Evolutionary conservation across 2,888 invertebrate species (phyloP).

Genomic region (Yponomeuta plumbellus): DNA sequence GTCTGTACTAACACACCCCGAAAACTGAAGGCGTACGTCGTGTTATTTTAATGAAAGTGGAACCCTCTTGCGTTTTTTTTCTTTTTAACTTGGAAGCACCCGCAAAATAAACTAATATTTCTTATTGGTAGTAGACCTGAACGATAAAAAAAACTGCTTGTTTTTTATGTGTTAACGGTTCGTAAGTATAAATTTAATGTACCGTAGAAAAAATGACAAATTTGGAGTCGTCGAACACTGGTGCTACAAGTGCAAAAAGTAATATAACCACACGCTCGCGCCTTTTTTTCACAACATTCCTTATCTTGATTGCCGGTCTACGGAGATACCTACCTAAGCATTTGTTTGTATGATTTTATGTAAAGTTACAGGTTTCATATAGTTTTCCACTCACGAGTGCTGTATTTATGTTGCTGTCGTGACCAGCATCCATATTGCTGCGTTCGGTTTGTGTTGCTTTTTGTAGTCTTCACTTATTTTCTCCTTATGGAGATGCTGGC

Average conservation of each 20-base stretch:
- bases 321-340: not conserved
- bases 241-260: not conserved
- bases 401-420: constrained; percentile 22
- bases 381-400: constrained; percentile 7
- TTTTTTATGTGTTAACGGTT: not conserved
- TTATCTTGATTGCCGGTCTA: not conserved
- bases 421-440: constrained; percentile 25
- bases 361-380: constrained; percentile 8
- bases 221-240: not conserved
- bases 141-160: no score
- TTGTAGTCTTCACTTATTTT: constrained; percentile 37
- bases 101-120: not conserved
- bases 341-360: constrained; percentile 5
- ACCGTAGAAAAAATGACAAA: not conserved
- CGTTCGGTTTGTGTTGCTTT: constrained; percentile 25
- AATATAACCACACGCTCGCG: not conserved
- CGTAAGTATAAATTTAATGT: not conserved
- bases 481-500: constrained; percentile 45
- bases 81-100: not conserved
- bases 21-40: constrained; percentile 45
- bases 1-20: constrained; percentile 53
- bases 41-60: constrained; percentile 47
- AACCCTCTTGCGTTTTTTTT: constrained; percentile 26
- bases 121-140: no score
- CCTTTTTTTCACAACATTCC: not conserved